Percentiles rank a stretch among this genome's conserved stretches.
Evolutionary conservation across 2,888 invertebrate species (phyloP).

Genomic region (Nemapogon koenigi): DNA sequence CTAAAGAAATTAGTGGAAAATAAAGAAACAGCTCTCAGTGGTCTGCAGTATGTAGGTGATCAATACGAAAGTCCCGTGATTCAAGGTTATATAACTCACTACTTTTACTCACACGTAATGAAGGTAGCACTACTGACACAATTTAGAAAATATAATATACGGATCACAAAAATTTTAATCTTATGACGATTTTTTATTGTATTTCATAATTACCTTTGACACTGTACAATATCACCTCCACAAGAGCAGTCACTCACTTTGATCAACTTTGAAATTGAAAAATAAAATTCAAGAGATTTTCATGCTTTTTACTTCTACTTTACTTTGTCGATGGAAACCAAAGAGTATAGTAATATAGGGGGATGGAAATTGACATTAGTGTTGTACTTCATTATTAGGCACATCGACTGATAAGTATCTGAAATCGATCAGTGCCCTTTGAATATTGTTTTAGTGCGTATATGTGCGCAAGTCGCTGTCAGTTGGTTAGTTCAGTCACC

Average conservation of each 20-base stretch:
- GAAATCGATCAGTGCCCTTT: too few species aligned
- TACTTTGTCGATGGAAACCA: slow-evolving; percentile 9
- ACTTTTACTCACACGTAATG: slow-evolving; percentile 35
- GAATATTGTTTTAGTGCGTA: too few species aligned
- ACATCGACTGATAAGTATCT: too few species aligned
- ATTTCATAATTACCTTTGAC: slow-evolving; percentile 44
- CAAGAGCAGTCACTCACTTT: slow-evolving; percentile 42
- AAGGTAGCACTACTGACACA: slow-evolving; percentile 21
- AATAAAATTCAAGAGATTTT: slow-evolving; percentile 23
- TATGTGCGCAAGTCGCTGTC: too few species aligned
- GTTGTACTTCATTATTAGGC: too few species aligned
- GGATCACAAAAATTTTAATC: not conserved
- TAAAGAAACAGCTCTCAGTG: too few species aligned
- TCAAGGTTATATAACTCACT: slow-evolving; percentile 63
- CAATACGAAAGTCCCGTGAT: slow-evolving; percentile 59
- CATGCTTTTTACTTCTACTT: slow-evolving; percentile 28
- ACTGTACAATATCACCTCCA: slow-evolving; percentile 36
- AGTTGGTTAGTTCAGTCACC: too few species aligned
- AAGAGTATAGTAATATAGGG: too few species aligned
- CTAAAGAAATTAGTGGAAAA: too few species aligned
- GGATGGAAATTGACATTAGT: too few species aligned
- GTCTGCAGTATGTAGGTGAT: too few species aligned
- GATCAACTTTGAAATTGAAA: slow-evolving; percentile 31
- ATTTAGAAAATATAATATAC: slow-evolving; percentile 1
- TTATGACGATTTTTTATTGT: not conserved